phyloP scores from a whole-genome alignment of 1,140 invertebrate species.

The Halictus rubicundus region DNA sequence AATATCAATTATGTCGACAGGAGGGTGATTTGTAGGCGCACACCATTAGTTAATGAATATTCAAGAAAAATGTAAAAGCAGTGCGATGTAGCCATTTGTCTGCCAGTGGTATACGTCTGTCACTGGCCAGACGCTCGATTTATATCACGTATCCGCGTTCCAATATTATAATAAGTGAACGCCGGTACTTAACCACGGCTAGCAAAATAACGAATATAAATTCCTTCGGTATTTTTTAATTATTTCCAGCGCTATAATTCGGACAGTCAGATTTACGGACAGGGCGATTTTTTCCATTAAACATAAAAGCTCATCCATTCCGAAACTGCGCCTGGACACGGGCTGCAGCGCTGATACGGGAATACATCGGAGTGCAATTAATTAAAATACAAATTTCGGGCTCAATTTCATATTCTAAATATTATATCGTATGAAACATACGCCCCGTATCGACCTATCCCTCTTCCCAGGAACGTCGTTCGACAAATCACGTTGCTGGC shows the following conservation, averaged over 20 bases:
- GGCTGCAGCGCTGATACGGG: not conserved
- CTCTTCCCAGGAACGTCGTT: not conserved
- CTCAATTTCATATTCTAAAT: constrained; percentile 26
- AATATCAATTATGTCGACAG: not conserved
- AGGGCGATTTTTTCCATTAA: not conserved
- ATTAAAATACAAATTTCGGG: constrained; percentile 35
- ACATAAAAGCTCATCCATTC: constrained; percentile 34
- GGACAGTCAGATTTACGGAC: constrained; percentile 13
- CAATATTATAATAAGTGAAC: not conserved
- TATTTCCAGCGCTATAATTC: not conserved
- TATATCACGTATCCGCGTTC: not conserved
- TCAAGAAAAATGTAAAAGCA: not conserved
- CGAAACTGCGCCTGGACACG: not conserved
- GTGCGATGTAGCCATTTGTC: not conserved
- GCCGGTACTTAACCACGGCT: not conserved
- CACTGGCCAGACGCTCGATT: not conserved
- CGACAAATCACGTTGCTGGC: too few species aligned
- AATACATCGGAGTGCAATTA: constrained; percentile 10
- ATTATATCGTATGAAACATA: not conserved
- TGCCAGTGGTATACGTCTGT: not conserved
- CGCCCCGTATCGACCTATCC: not conserved
- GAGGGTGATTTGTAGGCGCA: not conserved
- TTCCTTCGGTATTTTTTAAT: constrained; percentile 22
- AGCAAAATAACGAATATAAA: constrained; percentile 4
- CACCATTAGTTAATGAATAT: not conserved